Evolutionary conservation across 2,888 invertebrate genomes (phyloP).

Genomic region (Sinohyriopsis cumingii): DNA sequence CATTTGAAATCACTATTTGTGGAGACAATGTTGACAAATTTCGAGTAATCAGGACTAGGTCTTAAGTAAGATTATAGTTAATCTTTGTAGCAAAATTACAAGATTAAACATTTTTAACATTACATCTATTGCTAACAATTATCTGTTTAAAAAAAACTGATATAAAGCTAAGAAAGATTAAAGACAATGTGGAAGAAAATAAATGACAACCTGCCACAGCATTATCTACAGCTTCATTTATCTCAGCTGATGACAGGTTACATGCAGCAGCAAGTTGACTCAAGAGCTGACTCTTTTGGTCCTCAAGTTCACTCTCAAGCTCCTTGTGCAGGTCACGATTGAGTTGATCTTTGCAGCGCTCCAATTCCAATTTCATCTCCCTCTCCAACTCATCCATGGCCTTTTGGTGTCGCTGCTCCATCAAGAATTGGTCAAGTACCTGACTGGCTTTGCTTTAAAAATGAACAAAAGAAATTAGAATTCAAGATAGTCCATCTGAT

Average conservation of each 20-base stretch:
- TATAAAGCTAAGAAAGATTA: too few relatives aligned
- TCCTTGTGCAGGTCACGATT: conserved; percentile 61
- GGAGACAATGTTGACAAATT: too few relatives aligned
- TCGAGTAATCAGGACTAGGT: too few relatives aligned
- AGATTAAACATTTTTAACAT: too few relatives aligned
- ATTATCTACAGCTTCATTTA: conserved; percentile 54
- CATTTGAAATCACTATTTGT: too few relatives aligned
- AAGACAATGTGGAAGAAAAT: not conserved
- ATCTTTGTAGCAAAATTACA: too few relatives aligned
- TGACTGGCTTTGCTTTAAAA: conserved; percentile 54
- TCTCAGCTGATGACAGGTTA: conserved; percentile 57
- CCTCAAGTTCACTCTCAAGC: conserved; percentile 61
- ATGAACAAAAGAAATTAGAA: conserved; percentile 1
- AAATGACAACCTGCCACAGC: conserved; percentile 43
- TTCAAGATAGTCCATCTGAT: not conserved
- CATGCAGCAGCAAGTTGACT: conserved; percentile 63
- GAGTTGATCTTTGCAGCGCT: conserved; percentile 61
- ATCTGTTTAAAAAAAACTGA: too few relatives aligned
- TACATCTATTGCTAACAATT: too few relatives aligned
- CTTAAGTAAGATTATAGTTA: too few relatives aligned
- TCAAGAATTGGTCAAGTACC: conserved; percentile 54
- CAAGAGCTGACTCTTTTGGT: conserved; percentile 62
- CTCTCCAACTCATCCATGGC: conserved; percentile 61
- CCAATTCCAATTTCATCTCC: conserved; percentile 65
- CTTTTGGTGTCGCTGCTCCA: conserved; percentile 63